Conservation (phyloP, 2,113 vertebrate species). For the Neolamprologus devosi region DNA sequence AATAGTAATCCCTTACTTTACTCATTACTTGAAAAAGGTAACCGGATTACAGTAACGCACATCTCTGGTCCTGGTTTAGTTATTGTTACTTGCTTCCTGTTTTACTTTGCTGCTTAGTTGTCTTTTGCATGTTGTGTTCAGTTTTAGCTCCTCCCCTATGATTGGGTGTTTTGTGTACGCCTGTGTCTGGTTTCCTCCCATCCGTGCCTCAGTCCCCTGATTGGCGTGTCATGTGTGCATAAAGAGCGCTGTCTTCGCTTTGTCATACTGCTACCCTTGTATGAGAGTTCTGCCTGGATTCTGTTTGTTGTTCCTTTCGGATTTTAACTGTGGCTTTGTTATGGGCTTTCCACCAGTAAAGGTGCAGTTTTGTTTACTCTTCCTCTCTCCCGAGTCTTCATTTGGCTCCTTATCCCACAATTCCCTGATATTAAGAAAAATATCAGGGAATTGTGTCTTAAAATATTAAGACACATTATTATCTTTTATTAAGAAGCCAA, state of each 20-base stretch:
- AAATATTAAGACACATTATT: background rate
- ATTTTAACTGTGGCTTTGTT: background rate
- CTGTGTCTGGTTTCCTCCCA: background rate
- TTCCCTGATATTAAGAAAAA: too few species aligned
- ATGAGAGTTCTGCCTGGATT: background rate
- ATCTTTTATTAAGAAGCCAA: background rate
- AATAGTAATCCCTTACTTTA: too few species aligned
- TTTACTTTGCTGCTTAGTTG: background rate
- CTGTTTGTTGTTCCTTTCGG: background rate
- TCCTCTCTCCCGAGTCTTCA: background rate
- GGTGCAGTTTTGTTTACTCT: background rate
- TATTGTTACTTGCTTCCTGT: background rate
- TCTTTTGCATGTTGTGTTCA: background rate
- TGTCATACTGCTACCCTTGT: background rate
- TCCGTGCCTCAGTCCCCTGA: background rate
- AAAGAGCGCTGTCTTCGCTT: background rate
- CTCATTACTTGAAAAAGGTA: too few species aligned
- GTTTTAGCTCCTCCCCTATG: background rate
- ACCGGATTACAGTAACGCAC: rapidly evolving
- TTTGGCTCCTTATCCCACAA: background rate
- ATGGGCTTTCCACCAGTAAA: background rate
- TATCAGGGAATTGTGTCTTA: too few species aligned
- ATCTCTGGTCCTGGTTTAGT: background rate
- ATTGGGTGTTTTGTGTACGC: background rate
- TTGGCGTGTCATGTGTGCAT: background rate